These are phyloP conservation scores for Drosophila gaucha DNA, from an alignment of 2,888 invertebrate genomes.

Conservation along the genomic window DNA sequence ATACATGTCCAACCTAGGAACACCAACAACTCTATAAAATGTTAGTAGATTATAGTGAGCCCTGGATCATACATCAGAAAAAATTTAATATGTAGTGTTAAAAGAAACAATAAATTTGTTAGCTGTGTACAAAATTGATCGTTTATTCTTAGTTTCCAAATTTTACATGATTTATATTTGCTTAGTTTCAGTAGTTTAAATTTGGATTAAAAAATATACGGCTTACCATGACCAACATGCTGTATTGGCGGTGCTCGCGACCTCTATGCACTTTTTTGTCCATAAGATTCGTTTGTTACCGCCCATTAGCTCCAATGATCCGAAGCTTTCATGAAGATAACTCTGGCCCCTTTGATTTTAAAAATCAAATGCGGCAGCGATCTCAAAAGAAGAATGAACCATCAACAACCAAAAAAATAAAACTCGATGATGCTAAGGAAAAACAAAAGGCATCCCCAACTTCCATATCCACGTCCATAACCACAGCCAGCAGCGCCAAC, in stretches of 20 bases:
- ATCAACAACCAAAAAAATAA: too few species aligned
- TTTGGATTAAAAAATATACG: not conserved
- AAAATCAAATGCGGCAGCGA: not conserved
- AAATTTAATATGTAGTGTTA: not conserved
- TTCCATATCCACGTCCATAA: not conserved
- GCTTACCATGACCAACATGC: not conserved
- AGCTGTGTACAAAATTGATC: not conserved
- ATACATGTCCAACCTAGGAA: slow-evolving; percentile 89
- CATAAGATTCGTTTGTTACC: not conserved
- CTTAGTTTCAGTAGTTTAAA: not conserved
- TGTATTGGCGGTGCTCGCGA: not conserved
- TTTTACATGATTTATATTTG: not conserved
- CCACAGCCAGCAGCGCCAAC: too few species aligned
- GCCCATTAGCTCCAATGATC: not conserved
- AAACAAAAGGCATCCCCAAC: not conserved
- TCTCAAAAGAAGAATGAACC: not conserved
- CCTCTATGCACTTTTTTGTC: not conserved
- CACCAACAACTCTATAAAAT: slow-evolving; percentile 85
- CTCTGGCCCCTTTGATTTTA: not conserved
- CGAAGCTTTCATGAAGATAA: slow-evolving; percentile 5
- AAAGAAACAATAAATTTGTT: not conserved
- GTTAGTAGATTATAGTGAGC: slow-evolving; percentile 27
- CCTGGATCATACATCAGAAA: not conserved
- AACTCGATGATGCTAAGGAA: not conserved
- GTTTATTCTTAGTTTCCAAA: not conserved